Evolutionary conservation across 2,888 invertebrate genomes (phyloP), one percentile per base, ranked within the genome.

Genomic region (Eristalis intricaria): DNA sequence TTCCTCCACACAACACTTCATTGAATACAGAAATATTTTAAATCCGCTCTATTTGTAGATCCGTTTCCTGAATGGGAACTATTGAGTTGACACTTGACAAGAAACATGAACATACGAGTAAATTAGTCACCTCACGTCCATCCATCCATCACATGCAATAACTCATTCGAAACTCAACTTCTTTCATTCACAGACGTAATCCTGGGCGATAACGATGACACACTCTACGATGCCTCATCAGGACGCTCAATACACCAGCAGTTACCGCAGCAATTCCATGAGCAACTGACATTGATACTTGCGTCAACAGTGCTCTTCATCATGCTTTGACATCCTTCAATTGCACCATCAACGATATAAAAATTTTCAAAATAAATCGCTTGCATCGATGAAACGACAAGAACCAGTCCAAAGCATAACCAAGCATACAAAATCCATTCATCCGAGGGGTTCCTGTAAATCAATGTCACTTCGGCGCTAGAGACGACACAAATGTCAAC

Each of bases 201-300:
- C 71, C 89, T 90, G 64, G 90, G 89, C 66, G 90, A 90, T 60
- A 90, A 90, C 78, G 91, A 90, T 69, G 90, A 90, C 63, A 89
- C 89, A 22, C 86, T 90, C 65, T 90, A 90, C 71, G 89, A 89
- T 26, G 89, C 89, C 61, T 89, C 90, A 69, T 89, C 90, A 79
- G 83, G 89, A 60, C 76, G 61, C 35, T 87, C 89, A 86, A 73
- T 70, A 23, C 88, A 81, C 81, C 74, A 63, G 29, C 76, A 22
- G 63, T 81, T 70, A 66, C 70, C 77, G 61, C 73, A 80, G 69
- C 83, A 75, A 74, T 86, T 83, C 58, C 63, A 65, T 61, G 23
- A 77, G 65, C 80, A 77, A 68, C 81, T 88, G 63, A 89, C 84
- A 77, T 86, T 88, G 71, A 82, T 88, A 87, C 81, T 83, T 78